phyloP scores from a whole-genome alignment of 2,888 invertebrate genomes.

The Sesia apiformis region DNA sequence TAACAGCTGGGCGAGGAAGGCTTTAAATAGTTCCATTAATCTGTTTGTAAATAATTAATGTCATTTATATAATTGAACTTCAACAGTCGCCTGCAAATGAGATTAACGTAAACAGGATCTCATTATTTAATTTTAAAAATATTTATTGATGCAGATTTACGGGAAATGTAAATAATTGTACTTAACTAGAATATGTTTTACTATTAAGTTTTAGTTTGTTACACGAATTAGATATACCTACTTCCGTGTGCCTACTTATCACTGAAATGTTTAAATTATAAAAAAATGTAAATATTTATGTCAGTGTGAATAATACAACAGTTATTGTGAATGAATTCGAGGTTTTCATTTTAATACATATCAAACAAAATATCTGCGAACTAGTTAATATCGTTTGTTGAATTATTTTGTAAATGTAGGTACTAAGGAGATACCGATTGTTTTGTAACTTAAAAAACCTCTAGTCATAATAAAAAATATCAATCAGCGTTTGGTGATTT shows the following conservation, averaged over 20 bases:
- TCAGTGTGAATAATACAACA: neutral
- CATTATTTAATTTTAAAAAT: slow-evolving; percentile 53
- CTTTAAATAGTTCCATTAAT: too few species aligned
- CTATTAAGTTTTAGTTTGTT: neutral
- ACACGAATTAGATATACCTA: slow-evolving; percentile 35
- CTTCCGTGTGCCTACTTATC: slow-evolving; percentile 57
- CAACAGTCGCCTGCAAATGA: slow-evolving; percentile 30
- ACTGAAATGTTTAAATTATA: slow-evolving; percentile 33
- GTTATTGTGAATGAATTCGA: slow-evolving; percentile 21
- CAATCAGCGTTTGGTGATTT: slow-evolving; percentile 44
- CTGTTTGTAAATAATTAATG: neutral
- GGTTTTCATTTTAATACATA: slow-evolving; percentile 71
- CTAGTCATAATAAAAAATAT: slow-evolving; percentile 81
- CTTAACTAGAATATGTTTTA: neutral
- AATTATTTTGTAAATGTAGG: slow-evolving; percentile 50
- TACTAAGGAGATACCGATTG: slow-evolving; percentile 47
- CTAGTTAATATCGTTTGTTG: slow-evolving; percentile 29
- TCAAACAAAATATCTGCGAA: slow-evolving; percentile 54
- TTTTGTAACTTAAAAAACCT: slow-evolving; percentile 81
- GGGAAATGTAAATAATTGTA: neutral
- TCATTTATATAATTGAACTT: neutral
- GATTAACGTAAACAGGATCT: slow-evolving; percentile 68
- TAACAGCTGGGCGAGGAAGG: too few species aligned
- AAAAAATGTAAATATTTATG: slow-evolving; percentile 12
- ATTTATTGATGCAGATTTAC: slow-evolving; percentile 23